Evolutionary conservation across 1,140 invertebrate species (phyloP).

Genomic region (Halotydeus destructor): DNA sequence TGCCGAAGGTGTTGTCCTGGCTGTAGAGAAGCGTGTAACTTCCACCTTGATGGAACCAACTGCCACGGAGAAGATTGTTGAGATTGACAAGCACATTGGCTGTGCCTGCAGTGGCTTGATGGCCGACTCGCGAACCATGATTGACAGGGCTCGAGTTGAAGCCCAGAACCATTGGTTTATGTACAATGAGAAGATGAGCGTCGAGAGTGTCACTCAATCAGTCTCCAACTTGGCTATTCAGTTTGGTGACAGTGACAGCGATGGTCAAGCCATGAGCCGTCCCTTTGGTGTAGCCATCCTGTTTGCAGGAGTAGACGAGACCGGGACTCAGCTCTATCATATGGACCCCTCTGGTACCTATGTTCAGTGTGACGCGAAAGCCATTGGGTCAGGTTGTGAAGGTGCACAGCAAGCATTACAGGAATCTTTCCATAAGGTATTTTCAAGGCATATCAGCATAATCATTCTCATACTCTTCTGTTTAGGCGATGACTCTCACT

Average conservation of each 20-base stretch:
- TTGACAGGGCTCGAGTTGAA: conserved; percentile 84
- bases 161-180: conserved; percentile 94
- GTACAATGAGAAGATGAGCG: conserved; percentile 84
- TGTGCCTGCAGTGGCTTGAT: conserved; percentile 95
- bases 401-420: conserved; percentile 93
- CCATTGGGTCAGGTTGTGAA: conserved; percentile 96
- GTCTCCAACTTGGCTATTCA: conserved; percentile 95
- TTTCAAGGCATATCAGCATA: conserved; percentile 6
- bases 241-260: conserved; percentile 89
- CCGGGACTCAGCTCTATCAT: conserved; percentile 45
- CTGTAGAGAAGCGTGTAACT: conserved; percentile 93
- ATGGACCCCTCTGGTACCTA: conserved; percentile 97
- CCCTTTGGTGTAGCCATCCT: conserved; percentile 87
- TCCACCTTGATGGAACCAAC: conserved; percentile 86
- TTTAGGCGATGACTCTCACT: conserved; percentile 81
- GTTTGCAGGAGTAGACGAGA: conserved; percentile 35
- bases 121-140: conserved; percentile 85
- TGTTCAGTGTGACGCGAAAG: conserved; percentile 93
- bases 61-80: conserved; percentile 90
- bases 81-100: conserved; percentile 87
- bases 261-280: conserved; percentile 87
- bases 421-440: conserved; percentile 58
- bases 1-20: conserved; percentile 75
- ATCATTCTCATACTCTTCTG: conserved; percentile 18
- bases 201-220: conserved; percentile 91